These are phyloP conservation scores for Otus sunia DNA, from an alignment of 2,113 vertebrate species.

Conservation along the genomic window DNA sequence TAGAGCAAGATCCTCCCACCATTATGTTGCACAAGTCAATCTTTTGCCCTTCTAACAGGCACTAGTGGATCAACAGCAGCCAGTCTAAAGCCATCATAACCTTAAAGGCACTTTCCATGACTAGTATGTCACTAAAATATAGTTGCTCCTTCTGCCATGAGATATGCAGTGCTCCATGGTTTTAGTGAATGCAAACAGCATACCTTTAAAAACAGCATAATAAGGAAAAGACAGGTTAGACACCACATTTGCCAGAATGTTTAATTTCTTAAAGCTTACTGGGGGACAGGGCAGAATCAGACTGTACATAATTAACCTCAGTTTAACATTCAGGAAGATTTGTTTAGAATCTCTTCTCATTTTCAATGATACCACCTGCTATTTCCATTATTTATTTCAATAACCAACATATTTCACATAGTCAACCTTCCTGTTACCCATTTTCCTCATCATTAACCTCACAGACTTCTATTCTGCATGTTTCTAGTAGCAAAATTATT, in stretches of 20 bases:
- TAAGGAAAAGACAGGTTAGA: neutral
- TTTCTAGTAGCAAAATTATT: neutral
- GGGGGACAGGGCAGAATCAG: neutral
- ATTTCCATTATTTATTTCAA: constrained; percentile 24
- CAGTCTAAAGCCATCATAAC: neutral
- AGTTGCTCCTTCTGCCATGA: neutral
- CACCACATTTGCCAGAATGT: neutral
- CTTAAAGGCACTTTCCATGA: neutral
- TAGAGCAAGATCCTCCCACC: neutral
- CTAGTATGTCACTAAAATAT: neutral
- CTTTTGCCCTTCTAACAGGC: neutral
- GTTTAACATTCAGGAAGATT: neutral
- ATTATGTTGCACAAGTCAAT: neutral
- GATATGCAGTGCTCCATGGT: neutral
- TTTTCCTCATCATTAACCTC: constrained; percentile 30
- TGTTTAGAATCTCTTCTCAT: neutral
- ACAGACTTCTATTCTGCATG: neutral
- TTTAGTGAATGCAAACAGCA: neutral
- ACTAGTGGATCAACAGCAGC: neutral
- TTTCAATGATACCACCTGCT: neutral
- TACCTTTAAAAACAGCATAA: neutral
- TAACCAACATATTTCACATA: neutral
- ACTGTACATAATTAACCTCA: neutral
- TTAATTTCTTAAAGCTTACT: neutral
- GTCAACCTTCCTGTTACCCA: neutral